These are phyloP conservation scores for Sepioteuthis lessoniana DNA, from an alignment of 2,888 invertebrate genomes.

Conservation along the genomic window DNA sequence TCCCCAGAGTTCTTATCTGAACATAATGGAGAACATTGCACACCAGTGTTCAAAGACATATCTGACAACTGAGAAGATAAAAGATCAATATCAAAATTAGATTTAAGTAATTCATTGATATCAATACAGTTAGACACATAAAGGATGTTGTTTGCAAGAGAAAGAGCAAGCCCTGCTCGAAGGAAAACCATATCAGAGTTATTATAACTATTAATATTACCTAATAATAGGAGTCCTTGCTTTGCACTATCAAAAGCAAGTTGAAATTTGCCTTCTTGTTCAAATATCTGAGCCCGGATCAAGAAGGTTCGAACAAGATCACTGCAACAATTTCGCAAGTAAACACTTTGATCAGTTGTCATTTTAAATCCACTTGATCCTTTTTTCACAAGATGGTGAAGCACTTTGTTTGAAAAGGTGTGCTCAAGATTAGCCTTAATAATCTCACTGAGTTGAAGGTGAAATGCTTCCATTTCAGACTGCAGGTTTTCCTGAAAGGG, in stretches of 20 bases:
- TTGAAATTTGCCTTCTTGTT: neutral
- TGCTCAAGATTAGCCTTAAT: constrained; percentile 14
- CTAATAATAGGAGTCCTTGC: neutral
- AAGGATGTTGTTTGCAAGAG: neutral
- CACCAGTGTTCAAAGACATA: neutral
- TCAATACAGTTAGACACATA: neutral
- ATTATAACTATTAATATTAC: neutral
- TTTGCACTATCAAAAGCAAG: neutral
- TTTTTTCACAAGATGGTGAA: neutral
- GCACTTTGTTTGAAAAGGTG: neutral
- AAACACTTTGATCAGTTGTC: neutral
- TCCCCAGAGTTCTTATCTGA: neutral
- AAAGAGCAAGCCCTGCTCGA: neutral
- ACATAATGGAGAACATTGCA: neutral
- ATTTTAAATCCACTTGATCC: neutral
- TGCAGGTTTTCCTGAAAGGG: neutral
- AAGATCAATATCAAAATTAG: neutral
- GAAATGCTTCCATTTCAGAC: neutral
- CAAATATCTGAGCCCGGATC: neutral
- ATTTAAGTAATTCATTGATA: neutral
- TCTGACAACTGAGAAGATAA: neutral
- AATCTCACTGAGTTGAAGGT: neutral
- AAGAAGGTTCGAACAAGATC: neutral
- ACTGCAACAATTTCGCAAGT: neutral
- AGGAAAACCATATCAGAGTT: neutral